Percentiles rank a stretch among this genome's conserved stretches.
These are phyloP conservation scores for Heterocephalus glaber DNA, from an alignment of 2,113 vertebrate genomes.

Conservation along the genomic window DNA sequence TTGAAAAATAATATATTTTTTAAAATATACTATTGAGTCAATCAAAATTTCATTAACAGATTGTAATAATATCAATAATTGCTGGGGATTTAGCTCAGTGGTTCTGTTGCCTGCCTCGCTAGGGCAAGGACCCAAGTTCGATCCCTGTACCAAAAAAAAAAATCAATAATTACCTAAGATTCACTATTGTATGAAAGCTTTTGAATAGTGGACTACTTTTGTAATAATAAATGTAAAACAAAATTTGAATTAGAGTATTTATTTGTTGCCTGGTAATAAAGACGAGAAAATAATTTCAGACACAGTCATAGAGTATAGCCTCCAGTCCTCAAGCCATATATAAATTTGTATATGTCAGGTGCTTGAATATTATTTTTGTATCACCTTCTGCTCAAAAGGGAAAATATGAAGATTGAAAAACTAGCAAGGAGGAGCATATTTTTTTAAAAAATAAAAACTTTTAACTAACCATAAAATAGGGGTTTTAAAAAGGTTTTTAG, in stretches of 20 bases:
- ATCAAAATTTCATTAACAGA: conserved; percentile 60
- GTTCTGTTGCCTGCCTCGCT: no score
- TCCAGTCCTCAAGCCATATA: neutral
- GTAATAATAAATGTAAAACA: conserved; percentile 52
- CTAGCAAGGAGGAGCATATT: neutral
- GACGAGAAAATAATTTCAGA: neutral
- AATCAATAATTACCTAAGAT: conserved; percentile 22
- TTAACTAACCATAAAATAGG: conserved; percentile 47
- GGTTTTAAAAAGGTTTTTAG: no score
- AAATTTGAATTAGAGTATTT: conserved; percentile 43
- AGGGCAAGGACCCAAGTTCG: no score
- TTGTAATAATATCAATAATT: conserved; percentile 45
- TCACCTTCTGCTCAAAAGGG: neutral
- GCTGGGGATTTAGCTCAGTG: no score
- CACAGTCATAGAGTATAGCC: neutral
- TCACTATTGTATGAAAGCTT: conserved; percentile 36
- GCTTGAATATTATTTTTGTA: neutral
- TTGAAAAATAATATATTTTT: neutral
- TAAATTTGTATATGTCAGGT: neutral
- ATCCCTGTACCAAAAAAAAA: no score
- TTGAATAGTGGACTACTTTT: conserved; percentile 57
- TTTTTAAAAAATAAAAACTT: neutral
- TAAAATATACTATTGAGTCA: neutral
- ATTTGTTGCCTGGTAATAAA: neutral
- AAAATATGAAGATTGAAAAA: conserved; percentile 25